Percentiles rank a stretch among this genome's conserved stretches.
phyloP scores from a whole-genome alignment of 2,888 invertebrate species.

The Globia sparganii region DNA sequence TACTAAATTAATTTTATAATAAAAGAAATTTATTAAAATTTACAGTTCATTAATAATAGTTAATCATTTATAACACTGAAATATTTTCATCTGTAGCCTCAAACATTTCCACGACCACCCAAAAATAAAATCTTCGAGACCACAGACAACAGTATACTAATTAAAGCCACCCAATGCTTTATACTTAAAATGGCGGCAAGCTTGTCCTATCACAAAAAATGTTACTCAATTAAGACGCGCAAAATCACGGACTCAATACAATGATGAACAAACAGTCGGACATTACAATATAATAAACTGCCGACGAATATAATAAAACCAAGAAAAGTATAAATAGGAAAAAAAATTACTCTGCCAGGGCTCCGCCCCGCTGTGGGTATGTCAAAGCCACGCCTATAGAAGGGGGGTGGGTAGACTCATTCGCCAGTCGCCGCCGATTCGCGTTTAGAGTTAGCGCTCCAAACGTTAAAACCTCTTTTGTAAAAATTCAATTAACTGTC shows the following conservation, averaged over 20 bases:
- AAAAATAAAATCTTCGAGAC: constrained; percentile 46
- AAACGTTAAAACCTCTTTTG: constrained; percentile 67
- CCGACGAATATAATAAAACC: constrained; percentile 81
- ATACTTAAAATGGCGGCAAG: constrained; percentile 64
- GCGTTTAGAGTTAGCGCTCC: constrained; percentile 81
- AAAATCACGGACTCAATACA: constrained; percentile 74
- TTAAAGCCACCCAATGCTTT: constrained; percentile 59
- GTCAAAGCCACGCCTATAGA: constrained; percentile 77
- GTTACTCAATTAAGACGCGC: constrained; percentile 78
- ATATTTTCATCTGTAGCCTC: constrained; percentile 9
- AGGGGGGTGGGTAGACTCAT: constrained; percentile 77
- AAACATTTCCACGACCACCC: constrained; percentile 45
- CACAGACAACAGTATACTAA: constrained; percentile 53
- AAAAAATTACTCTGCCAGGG: constrained; percentile 68
- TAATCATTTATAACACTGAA: neutral
- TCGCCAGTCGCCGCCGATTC: constrained; percentile 84
- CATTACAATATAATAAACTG: constrained; percentile 87
- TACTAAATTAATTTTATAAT: neutral
- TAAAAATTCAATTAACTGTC: constrained; percentile 67
- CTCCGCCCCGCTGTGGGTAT: constrained; percentile 77
- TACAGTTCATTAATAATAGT: neutral
- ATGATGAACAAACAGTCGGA: constrained; percentile 82
- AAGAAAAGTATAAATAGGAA: constrained; percentile 79
- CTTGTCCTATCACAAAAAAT: constrained; percentile 66
- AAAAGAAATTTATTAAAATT: neutral